Conservation (phyloP, 37 sponge, comb jelly and placozoan genomes). For the Ianthella basta region DNA sequence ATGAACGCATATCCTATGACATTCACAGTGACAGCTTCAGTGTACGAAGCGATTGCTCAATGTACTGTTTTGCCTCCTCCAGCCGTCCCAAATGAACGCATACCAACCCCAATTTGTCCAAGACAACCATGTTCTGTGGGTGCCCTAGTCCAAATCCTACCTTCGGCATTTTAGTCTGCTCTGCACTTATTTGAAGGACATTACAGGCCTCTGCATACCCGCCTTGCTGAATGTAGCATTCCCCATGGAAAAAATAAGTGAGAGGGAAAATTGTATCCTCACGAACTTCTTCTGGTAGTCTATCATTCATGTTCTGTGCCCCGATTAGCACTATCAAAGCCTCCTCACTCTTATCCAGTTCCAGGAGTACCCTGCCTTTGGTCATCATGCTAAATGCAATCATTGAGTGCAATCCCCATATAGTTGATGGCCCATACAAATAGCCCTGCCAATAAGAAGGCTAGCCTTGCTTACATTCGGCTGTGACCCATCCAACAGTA, state of each 20-base stretch:
- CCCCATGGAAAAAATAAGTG: not conserved
- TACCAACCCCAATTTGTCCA: not conserved
- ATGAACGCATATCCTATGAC: not conserved
- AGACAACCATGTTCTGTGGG: not conserved
- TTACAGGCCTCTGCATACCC: not conserved
- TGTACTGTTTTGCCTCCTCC: constrained; percentile 2
- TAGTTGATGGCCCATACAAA: not conserved
- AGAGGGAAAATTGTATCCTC: not conserved
- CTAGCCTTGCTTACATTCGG: not conserved
- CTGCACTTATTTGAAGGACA: not conserved
- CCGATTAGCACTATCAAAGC: not conserved
- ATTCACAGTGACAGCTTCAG: not conserved
- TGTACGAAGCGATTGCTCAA: not conserved
- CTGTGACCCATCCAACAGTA: not conserved
- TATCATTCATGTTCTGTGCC: not conserved
- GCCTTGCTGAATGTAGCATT: not conserved
- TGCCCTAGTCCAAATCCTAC: not conserved
- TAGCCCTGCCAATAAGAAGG: not conserved
- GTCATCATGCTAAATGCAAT: constrained; percentile 6
- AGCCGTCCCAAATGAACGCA: not conserved
- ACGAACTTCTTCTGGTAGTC: not conserved
- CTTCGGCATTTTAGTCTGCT: not conserved
- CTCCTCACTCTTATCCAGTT: too few species aligned
- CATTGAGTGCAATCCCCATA: not conserved
- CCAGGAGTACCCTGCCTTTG: not conserved